Base-by-base conservation (phyloP, 2,888 invertebrate genomes). In the Trimorus sp. region DNA sequence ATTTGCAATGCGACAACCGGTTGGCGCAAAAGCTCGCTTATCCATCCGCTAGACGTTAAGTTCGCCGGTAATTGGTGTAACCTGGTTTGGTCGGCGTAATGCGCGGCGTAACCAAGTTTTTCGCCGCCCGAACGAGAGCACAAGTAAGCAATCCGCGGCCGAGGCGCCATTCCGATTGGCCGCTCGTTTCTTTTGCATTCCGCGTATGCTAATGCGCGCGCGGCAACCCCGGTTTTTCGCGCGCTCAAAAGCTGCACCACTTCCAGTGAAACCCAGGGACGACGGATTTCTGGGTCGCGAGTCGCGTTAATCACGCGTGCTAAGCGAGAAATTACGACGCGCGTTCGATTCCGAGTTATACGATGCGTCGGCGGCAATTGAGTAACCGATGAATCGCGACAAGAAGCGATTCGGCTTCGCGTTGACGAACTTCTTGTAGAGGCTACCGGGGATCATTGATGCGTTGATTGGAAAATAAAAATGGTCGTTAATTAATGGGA, bases 11-110 rank as follows among this genome's bases (percentile, higher is more conserved):
- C 26, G 48, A 42, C 54, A 59, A 80, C 75, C 66, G 80, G 80
- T 80, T 74, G 48, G 54, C 49, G 80, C 80, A 70, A 80, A 80
- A 75, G 75, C 80, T 65, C 70, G 63, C 11, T 37, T 38, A 74
- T 49, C 49, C 49, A 53, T 49, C 49, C 49, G 59, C 48, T 48
- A 73, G 40, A 54, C 53, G 53, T 65, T 9, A 48, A 45, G 37
- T 60, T 49, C 45, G 40, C 16, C 37, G 14, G 48, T 78, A 78
- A 71, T 79, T 73, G 66, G 59, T 53, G 71, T 56, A 79, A 68
- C 79, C 73, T 73, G 68, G 73, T 73, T 79, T 78, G 71, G 75
- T 62, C 54, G 68, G 68, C 68, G 48, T 66, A 65, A 59, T 51
- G 62, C 15, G 12, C 45, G 16, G 62, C 56, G 58, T 56, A 65